Evolutionary conservation across 1,140 invertebrate genomes (phyloP).

Genomic region (Panagrolaimus sp.): DNA sequence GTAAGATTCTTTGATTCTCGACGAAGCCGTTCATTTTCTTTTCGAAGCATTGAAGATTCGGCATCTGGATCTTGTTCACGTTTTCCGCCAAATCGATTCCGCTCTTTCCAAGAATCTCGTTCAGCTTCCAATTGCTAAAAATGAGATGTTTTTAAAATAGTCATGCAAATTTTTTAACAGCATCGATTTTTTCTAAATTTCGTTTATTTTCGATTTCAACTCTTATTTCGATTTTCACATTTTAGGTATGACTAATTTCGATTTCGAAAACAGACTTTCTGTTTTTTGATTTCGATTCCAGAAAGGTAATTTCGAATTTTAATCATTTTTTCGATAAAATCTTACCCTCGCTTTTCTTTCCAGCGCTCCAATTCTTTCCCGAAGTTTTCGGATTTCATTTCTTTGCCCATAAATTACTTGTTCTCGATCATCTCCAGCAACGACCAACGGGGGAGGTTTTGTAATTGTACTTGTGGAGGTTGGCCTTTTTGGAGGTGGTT

Average conservation of each 20-base stretch:
- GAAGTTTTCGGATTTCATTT: conserved; percentile 30
- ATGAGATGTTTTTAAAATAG: background rate
- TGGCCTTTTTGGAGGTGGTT: background rate
- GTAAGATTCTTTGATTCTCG: conserved; percentile 26
- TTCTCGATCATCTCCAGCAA: background rate
- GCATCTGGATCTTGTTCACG: conserved; percentile 17
- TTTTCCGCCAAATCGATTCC: conserved; percentile 20
- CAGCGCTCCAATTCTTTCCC: conserved; percentile 26
- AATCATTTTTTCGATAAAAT: too few species aligned
- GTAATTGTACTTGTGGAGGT: background rate
- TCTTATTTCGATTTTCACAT: too few species aligned
- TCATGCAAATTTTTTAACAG: background rate
- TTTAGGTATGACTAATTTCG: too few species aligned
- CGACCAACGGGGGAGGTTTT: conserved; percentile 12
- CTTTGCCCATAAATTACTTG: conserved; percentile 19
- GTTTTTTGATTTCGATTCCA: too few species aligned
- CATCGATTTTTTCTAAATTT: too few species aligned
- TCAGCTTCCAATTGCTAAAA: conserved; percentile 30
- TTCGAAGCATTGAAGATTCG: conserved; percentile 4
- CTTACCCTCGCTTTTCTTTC: conserved; percentile 31
- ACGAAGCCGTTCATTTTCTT: conserved; percentile 32
- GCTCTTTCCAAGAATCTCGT: conserved; percentile 25
- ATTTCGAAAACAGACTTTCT: too few species aligned
- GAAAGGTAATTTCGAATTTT: too few species aligned
- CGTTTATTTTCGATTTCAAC: too few species aligned